Evolutionary conservation across 2,113 vertebrate species (phyloP).

Genomic region (Saguinus midas): DNA sequence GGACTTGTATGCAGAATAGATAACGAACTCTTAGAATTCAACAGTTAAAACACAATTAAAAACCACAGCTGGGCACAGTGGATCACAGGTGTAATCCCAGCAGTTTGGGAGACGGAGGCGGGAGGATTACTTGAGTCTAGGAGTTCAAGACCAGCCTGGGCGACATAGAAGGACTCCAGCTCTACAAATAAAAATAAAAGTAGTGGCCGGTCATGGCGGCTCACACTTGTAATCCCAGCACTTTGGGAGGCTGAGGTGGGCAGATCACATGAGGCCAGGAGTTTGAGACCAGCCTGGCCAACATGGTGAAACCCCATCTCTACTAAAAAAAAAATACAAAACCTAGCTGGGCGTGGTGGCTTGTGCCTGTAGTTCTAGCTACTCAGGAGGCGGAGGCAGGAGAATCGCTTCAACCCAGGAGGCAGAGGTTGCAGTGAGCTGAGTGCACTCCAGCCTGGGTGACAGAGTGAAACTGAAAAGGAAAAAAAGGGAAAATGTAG

Average conservation of each 20-base stretch:
- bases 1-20: neutral
- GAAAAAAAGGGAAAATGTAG: fast-evolving
- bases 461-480: neutral
- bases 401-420: neutral
- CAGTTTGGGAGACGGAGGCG: neutral
- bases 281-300: neutral
- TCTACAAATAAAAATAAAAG: neutral
- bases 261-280: neutral
- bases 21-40: neutral
- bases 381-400: neutral
- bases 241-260: neutral
- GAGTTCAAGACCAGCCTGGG: neutral
- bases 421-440: neutral
- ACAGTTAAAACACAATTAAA: neutral
- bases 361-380: neutral
- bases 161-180: neutral
- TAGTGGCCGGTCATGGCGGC: neutral
- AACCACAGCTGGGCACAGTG: neutral
- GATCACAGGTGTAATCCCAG: neutral
- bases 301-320: too few species aligned
- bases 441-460: neutral
- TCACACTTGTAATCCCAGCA: neutral
- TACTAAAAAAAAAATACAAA: neutral
- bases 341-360: neutral
- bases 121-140: too few species aligned